Percentiles rank a stretch among this genome's conserved stretches.
Evolutionary conservation across 2,797 vertebrate species (phyloP).

Genomic region (Leucoraja ocellata): DNA sequence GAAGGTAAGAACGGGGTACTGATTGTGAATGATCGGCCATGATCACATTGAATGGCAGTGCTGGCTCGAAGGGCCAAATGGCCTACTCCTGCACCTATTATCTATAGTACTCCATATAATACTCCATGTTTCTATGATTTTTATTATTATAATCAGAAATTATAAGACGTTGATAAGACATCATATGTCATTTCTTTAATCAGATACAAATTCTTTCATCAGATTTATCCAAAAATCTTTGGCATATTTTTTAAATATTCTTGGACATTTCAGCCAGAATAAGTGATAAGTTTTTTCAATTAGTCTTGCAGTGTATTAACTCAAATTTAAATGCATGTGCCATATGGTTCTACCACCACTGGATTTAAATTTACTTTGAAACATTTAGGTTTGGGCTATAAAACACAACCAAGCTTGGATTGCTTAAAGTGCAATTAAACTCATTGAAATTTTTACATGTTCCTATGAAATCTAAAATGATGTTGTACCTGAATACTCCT

Average conservation of each 20-base stretch:
- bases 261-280: background rate
- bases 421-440: background rate
- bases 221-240: too few species aligned
- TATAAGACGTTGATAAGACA: too few species aligned
- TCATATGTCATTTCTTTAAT: too few species aligned
- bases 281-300: background rate
- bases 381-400: background rate
- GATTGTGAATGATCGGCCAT: too few species aligned
- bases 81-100: too few species aligned
- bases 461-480: background rate
- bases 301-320: background rate
- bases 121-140: too few species aligned
- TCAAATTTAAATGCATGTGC: background rate
- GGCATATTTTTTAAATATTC: background rate
- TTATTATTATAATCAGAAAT: too few species aligned
- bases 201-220: too few species aligned
- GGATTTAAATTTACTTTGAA: background rate
- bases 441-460: background rate
- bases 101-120: background rate
- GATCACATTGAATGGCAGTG: too few species aligned
- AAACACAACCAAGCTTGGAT: background rate
- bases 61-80: too few species aligned
- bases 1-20: too few species aligned
- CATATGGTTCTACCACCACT: background rate
- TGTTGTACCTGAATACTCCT: background rate